These are phyloP conservation scores for Trichacis sp. DNA, from an alignment of 2,888 invertebrate species.

Conservation along the genomic window DNA sequence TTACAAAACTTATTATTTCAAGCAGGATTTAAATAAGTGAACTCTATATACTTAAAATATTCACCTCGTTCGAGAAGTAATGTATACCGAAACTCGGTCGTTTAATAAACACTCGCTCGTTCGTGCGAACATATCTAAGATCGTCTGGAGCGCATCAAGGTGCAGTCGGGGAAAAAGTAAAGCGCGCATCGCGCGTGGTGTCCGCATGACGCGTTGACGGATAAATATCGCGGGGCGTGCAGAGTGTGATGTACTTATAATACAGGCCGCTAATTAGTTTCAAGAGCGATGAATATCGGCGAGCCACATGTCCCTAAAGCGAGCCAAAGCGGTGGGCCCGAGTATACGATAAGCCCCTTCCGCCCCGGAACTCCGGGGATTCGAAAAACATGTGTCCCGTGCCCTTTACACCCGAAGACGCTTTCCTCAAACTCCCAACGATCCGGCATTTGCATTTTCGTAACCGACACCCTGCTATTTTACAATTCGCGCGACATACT, in stretches of 20 bases:
- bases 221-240: not conserved
- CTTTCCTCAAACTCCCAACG: conserved; percentile 40
- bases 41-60: too few relatives aligned
- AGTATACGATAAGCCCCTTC: conserved; percentile 59
- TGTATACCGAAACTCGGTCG: not conserved
- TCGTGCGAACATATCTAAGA: conserved; percentile 2
- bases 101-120: conserved; percentile 10
- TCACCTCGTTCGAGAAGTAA: too few relatives aligned
- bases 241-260: not conserved
- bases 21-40: too few relatives aligned
- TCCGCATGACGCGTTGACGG: conserved; percentile 6
- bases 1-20: too few relatives aligned
- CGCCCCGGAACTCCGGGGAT: conserved; percentile 51
- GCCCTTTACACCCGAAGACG: conserved; percentile 31
- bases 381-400: conserved; percentile 48
- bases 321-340: conserved; percentile 55
- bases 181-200: conserved; percentile 2
- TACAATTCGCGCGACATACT: too few relatives aligned
- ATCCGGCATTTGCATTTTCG: conserved; percentile 40
- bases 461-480: conserved; percentile 13
- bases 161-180: conserved; percentile 14
- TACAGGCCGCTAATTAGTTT: conserved; percentile 59
- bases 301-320: conserved; percentile 62
- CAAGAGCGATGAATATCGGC: conserved; percentile 63
- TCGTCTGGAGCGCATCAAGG: conserved; percentile 22